phyloP scores from a whole-genome alignment of 2,888 invertebrate genomes.

The Drosophila yooni region DNA sequence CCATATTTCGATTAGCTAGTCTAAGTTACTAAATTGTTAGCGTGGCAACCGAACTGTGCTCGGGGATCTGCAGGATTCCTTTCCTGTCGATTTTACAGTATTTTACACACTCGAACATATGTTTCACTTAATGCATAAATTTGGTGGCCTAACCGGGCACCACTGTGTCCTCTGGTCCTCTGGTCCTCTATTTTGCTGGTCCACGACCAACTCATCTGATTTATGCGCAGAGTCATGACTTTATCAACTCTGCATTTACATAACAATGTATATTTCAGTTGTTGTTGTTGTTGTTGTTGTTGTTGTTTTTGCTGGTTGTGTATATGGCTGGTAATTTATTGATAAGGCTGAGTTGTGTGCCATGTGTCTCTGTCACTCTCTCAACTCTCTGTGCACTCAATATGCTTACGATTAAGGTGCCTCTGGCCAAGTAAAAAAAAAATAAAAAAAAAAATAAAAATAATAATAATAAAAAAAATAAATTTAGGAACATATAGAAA shows the following conservation, averaged over 20 bases:
- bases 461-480: not conserved
- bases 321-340: slow-evolving; percentile 65
- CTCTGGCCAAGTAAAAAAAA: slow-evolving; percentile 36
- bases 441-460: slow-evolving; percentile 4
- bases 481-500: not conserved
- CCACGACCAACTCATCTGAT: slow-evolving; percentile 34
- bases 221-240: slow-evolving; percentile 63
- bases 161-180: too few relatives aligned
- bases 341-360: slow-evolving; percentile 51
- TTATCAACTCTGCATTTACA: slow-evolving; percentile 69
- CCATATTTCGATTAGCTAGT: slow-evolving; percentile 10
- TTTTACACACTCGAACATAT: slow-evolving; percentile 14
- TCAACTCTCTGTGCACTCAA: slow-evolving; percentile 46
- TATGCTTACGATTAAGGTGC: slow-evolving; percentile 66
- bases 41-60: not conserved
- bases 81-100: not conserved
- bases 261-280: slow-evolving; percentile 56
- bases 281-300: slow-evolving; percentile 9
- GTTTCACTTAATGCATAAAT: not conserved
- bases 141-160: not conserved
- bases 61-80: not conserved
- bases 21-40: slow-evolving; percentile 1
- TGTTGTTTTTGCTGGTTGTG: slow-evolving; percentile 10
- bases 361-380: slow-evolving; percentile 2
- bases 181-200: not conserved